Evolutionary conservation across 2,797 vertebrate species (phyloP), one percentile per base, ranked within the genome.

Genomic region (Rhinella marina): DNA sequence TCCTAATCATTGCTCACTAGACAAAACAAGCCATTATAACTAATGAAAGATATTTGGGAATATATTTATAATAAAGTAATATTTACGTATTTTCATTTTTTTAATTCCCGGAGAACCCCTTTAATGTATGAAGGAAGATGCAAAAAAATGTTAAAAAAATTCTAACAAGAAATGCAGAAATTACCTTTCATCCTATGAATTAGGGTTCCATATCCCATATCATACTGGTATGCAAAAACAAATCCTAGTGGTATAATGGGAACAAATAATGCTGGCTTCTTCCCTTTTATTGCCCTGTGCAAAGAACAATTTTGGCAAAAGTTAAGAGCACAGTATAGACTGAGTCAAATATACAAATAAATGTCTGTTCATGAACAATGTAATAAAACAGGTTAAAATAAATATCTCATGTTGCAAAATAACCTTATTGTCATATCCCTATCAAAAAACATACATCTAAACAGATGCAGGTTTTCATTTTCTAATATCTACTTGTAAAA

Each of bases 201-300:
- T n/a, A 98, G 87, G 0, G 95, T 96, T 68, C 97, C 97, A 56
- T 97, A 98, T 66, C 95, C 97, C 90, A 93, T 92, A 92, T 98
- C 97, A 92, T 96, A 92, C 56, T 98, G 96, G 92, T 96, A 98
- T 81, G 88, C 91, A 66, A 98, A 32, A 80, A 98, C 27, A 89
- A 98, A 97, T 88, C 96, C 54, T 81, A 98, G 94, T 13, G 97
- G 97, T 76, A 98, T 0, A 0, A 98, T 50, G 32, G 97, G 97
- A 76, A 92, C 10, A 76, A 97, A 87, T 23, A 98, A 17, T 62
- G 2, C 89, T 0, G 96, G 95, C 1, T 92, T 96, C 93, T 93
- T 97, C 86, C 54, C 94, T 93, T 93, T 97, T 78, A 97, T 79
- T 57, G 97, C 96, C 87, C 97, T 98, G 87, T 89, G 89, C 52